Evolutionary conservation across 2,113 vertebrate genomes (phyloP).

Genomic region (Empidonax alnorum): DNA sequence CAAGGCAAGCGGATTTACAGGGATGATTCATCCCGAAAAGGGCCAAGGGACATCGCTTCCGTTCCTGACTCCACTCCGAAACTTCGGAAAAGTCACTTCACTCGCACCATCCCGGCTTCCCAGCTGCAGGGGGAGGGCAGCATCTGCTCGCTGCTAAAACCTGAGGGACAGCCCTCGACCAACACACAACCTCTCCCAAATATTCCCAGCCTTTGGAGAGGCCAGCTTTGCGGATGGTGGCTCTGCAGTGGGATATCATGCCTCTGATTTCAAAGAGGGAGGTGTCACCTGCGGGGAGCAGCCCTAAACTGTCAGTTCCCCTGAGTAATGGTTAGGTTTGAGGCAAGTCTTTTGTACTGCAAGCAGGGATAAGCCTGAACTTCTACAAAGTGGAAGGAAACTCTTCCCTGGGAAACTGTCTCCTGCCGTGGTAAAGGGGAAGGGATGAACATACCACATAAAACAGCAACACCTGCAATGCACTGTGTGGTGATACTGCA

Average conservation of each 20-base stretch:
- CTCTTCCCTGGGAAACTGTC: not conserved
- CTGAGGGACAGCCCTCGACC: not conserved
- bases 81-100: slow-evolving; percentile 47
- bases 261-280: not conserved
- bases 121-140: not conserved
- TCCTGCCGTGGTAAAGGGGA: not conserved
- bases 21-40: slow-evolving; percentile 67
- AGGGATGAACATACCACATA: not conserved
- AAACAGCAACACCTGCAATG: not conserved
- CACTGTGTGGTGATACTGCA: not conserved
- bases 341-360: not conserved
- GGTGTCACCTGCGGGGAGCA: not conserved
- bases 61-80: slow-evolving; percentile 39
- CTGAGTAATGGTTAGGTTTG: accelerated
- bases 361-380: not conserved
- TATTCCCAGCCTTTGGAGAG: not conserved
- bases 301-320: not conserved
- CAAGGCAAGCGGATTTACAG: slow-evolving; percentile 59
- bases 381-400: not conserved
- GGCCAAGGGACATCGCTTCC: slow-evolving; percentile 41
- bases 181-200: not conserved
- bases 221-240: not conserved
- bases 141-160: not conserved
- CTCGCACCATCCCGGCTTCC: not conserved
- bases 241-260: not conserved